Base-by-base conservation (phyloP, 2,113 vertebrate genomes). In the Syrrhaptes paradoxus region DNA sequence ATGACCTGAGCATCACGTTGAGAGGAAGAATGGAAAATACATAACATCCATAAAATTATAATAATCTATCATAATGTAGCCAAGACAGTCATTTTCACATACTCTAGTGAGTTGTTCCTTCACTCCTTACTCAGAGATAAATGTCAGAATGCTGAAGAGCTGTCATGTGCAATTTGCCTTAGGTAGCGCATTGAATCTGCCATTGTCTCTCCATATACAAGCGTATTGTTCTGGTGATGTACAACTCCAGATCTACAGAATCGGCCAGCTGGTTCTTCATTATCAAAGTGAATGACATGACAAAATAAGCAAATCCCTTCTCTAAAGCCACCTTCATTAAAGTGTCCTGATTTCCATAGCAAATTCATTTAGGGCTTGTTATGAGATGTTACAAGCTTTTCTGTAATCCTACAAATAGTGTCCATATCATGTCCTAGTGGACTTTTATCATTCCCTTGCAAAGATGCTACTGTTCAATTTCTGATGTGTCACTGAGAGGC, bases 11-110 rank as follows among this genome's bases (percentile, higher is more conserved):
- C 63, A 58, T 85, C 79, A 46, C 8, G 7, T 93, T 75, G 91
- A 72, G 84, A 89, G 66, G 90, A 96, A 78, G 67, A 91, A 85
- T 84, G 45, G 89, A 62, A 90, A 91, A 88, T 92, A 87, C 63
- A 76, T 92, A 94, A 67, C 73, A 95, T 89, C 84, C 94, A 94
- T 94, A 92, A 96, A 92, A 94, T 89, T 95, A 87, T 36, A 93
- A 96, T 95, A 96, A 94, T 89, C 80, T 94, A 89, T 41, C 90
- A 92, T 89, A 89, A 95, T 85, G 52, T 84, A 43, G 78, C 46
- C 22, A 70, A 70, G 67, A 65, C 32, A 80, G 77, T 65, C 0
- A 3, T 94, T 92, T 93, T 91, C 72, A 71, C 21, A 16, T 31
- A 89, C 29, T 77, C 13, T 43, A 85, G 57, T 19, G 62, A 84